Percentiles rank a stretch among this genome's conserved stretches.
Conservation (phyloP, 1,140 invertebrate species). For the Reticulitermes speratus region DNA sequence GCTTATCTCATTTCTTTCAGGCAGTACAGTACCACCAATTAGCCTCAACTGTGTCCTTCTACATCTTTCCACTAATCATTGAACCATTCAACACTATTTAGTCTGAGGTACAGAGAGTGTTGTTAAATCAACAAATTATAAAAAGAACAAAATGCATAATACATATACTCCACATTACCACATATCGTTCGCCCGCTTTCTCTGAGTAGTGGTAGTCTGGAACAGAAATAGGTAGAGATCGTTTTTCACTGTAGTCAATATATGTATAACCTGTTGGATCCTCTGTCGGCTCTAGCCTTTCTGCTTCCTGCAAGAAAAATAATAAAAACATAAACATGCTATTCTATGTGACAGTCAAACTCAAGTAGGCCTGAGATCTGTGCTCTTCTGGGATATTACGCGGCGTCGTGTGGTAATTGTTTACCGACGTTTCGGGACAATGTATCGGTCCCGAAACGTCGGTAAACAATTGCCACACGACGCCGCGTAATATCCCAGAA, state of each 20-base stretch:
- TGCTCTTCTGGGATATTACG: no score
- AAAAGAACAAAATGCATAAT: not conserved
- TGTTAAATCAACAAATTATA: not conserved
- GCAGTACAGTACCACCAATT: no score
- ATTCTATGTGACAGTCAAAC: not conserved
- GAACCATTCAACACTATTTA: no score
- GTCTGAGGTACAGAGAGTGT: not conserved
- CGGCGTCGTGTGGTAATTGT: no score
- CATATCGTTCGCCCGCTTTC: constrained; percentile 85
- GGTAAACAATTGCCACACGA: no score
- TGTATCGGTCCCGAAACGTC: no score
- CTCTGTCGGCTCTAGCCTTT: constrained; percentile 82
- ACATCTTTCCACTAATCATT: no score
- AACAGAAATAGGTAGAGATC: constrained; percentile 96
- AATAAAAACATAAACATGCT: not conserved
- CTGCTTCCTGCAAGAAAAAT: constrained; percentile 66
- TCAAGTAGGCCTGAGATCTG: not conserved
- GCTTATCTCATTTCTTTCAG: no score
- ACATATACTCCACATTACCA: constrained; percentile 55
- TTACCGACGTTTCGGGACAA: no score
- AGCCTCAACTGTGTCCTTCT: no score
- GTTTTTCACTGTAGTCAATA: constrained; percentile 97
- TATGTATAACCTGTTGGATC: constrained; percentile 84
- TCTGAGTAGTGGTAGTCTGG: constrained; percentile 87
- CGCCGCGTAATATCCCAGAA: no score